Evolutionary conservation across 1,140 invertebrate species (phyloP).

Genomic region (Amphibalanus amphitrite): DNA sequence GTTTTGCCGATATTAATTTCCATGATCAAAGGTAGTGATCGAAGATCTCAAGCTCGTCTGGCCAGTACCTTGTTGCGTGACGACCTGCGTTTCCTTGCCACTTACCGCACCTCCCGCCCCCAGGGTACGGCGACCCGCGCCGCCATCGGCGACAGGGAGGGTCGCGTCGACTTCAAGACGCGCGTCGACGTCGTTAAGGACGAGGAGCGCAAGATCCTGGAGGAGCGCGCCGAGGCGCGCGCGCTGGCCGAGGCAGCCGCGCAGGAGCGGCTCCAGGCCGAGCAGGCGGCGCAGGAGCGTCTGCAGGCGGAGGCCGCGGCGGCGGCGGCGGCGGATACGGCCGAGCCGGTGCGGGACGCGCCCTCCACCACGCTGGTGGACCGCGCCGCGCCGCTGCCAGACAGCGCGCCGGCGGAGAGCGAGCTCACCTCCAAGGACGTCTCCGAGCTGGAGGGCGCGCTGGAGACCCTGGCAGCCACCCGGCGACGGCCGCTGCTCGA

Average conservation of each 20-base stretch:
- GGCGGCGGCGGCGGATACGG: constrained; percentile 10
- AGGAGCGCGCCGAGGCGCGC: constrained; percentile 55
- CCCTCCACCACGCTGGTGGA: neutral
- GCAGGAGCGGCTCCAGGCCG: constrained; percentile 12
- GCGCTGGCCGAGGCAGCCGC: constrained; percentile 10
- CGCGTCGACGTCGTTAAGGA: constrained; percentile 80
- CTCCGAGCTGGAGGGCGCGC: constrained; percentile 62
- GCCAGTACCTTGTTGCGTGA: no score
- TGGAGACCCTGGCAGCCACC: constrained; percentile 65
- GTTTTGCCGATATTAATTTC: no score
- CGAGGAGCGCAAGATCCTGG: constrained; percentile 74
- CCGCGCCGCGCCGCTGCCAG: neutral
- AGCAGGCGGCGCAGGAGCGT: constrained; percentile 42
- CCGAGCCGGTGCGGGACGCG: neutral
- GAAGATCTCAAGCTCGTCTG: no score
- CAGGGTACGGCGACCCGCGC: constrained; percentile 57
- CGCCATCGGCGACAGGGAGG: constrained; percentile 85
- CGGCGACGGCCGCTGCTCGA: constrained; percentile 70
- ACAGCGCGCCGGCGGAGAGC: neutral
- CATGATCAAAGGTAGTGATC: no score
- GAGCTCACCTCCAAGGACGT: constrained; percentile 60
- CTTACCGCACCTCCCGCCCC: neutral
- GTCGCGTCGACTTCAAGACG: constrained; percentile 80
- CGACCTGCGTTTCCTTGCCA: no score
- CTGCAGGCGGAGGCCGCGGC: constrained; percentile 34